Conservation (phyloP, 2,797 vertebrate species). For the Urosaurus nigricauda region DNA sequence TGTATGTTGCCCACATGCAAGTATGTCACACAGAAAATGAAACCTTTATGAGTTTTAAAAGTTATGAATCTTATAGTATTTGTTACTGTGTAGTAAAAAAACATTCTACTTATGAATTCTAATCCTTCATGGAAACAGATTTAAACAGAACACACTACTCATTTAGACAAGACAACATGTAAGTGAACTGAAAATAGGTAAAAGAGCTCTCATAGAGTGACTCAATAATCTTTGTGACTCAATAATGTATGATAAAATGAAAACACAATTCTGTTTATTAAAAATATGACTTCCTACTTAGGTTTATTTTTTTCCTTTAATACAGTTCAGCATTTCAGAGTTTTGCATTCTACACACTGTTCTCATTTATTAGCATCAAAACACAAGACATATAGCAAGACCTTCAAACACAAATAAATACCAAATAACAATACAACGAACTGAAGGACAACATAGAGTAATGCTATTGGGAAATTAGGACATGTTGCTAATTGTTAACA, state of each 20-base stretch:
- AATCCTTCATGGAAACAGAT: neutral
- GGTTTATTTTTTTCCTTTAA: conserved; percentile 83
- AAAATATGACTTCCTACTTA: conserved; percentile 75
- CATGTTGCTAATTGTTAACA: conserved; percentile 76
- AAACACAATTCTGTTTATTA: conserved; percentile 52
- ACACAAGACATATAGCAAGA: conserved; percentile 83
- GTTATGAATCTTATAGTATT: neutral
- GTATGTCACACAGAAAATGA: neutral
- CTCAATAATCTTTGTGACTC: neutral
- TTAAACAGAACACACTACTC: neutral
- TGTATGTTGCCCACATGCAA: no score
- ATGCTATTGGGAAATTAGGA: conserved; percentile 80
- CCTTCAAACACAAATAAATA: conserved; percentile 87
- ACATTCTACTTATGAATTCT: neutral
- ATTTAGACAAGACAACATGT: neutral
- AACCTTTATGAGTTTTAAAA: neutral
- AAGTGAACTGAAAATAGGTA: neutral
- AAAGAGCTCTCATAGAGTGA: neutral
- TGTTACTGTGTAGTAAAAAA: neutral
- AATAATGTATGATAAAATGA: conserved; percentile 60
- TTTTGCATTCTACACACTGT: conserved; percentile 81
- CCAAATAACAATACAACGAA: conserved; percentile 81
- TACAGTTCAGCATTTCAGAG: conserved; percentile 82
- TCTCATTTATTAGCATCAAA: conserved; percentile 82
- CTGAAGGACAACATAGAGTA: conserved; percentile 79